Conservation (phyloP, 2,888 invertebrate genomes). For the Pachydiplax longipennis region DNA sequence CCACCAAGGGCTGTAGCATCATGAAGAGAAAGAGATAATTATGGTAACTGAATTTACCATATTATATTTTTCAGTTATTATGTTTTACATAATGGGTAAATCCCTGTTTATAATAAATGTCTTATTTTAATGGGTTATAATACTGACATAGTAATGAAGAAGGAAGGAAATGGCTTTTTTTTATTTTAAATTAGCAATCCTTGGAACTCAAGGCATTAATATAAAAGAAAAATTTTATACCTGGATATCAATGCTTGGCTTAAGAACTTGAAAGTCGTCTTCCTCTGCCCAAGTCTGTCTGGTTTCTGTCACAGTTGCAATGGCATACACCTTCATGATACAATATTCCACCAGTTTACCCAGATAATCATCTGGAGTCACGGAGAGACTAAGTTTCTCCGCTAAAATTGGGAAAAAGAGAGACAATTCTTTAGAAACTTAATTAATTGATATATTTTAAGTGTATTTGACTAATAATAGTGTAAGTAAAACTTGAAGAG, state of each 20-base stretch:
- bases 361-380: conserved; percentile 74
- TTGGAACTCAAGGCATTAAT: not conserved
- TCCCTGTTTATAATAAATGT: too few species aligned
- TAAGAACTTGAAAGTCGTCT: conserved; percentile 80
- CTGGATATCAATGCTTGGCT: conserved; percentile 74
- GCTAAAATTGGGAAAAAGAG: conserved; percentile 57
- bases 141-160: too few species aligned
- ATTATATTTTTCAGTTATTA: too few species aligned
- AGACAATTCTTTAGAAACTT: not conserved
- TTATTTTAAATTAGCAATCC: too few species aligned
- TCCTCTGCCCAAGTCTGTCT: conserved; percentile 84
- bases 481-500: not conserved
- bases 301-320: conserved; percentile 81
- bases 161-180: too few species aligned
- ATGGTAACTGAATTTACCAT: too few species aligned
- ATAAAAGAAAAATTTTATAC: conserved; percentile 58
- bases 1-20: too few species aligned
- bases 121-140: too few species aligned
- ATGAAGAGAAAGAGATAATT: too few species aligned
- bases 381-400: conserved; percentile 65
- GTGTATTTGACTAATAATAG: not conserved
- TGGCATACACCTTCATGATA: conserved; percentile 79
- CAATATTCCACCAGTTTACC: conserved; percentile 82
- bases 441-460: not conserved
- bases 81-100: too few species aligned